Conservation (phyloP, 2,797 vertebrate genomes). For the Galaxias olidus region DNA sequence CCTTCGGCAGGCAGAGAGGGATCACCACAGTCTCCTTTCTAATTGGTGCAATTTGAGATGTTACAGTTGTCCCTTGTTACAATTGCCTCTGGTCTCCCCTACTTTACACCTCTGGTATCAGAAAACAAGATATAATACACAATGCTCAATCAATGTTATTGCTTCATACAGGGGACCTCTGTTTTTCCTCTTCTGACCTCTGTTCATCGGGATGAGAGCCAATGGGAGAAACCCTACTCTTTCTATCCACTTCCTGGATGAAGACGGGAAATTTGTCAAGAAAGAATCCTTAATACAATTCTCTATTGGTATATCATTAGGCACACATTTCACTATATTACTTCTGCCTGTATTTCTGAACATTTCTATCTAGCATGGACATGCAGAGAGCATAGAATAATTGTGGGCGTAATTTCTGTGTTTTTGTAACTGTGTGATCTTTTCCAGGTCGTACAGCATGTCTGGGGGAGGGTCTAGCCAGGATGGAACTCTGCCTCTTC, state of each 20-base stretch:
- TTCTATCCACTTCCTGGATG: slow-evolving; percentile 42
- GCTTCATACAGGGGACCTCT: slow-evolving; percentile 42
- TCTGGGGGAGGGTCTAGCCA: slow-evolving; percentile 50
- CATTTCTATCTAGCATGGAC: background rate
- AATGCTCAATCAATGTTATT: too few relatives aligned
- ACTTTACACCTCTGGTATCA: too few relatives aligned
- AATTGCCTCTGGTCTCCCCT: too few relatives aligned
- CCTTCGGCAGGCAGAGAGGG: too few relatives aligned
- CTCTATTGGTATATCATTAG: slow-evolving; percentile 47
- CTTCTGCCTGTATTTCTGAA: background rate
- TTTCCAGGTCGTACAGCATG: slow-evolving; percentile 42
- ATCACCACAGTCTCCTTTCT: too few relatives aligned
- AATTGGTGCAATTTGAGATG: too few relatives aligned
- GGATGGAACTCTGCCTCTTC: slow-evolving; percentile 54
- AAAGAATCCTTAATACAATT: slow-evolving; percentile 61
- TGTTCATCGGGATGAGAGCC: slow-evolving; percentile 49
- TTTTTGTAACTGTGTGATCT: too few relatives aligned
- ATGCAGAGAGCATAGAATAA: too few relatives aligned
- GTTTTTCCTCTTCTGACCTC: slow-evolving; percentile 49
- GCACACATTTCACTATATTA: too few relatives aligned
- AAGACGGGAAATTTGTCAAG: slow-evolving; percentile 35
- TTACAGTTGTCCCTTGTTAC: too few relatives aligned
- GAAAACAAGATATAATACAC: too few relatives aligned
- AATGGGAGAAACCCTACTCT: slow-evolving; percentile 49
- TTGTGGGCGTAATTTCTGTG: too few relatives aligned